Evolutionary conservation across 1,140 invertebrate species (phyloP).

Genomic region (Trissolcus basalis): DNA sequence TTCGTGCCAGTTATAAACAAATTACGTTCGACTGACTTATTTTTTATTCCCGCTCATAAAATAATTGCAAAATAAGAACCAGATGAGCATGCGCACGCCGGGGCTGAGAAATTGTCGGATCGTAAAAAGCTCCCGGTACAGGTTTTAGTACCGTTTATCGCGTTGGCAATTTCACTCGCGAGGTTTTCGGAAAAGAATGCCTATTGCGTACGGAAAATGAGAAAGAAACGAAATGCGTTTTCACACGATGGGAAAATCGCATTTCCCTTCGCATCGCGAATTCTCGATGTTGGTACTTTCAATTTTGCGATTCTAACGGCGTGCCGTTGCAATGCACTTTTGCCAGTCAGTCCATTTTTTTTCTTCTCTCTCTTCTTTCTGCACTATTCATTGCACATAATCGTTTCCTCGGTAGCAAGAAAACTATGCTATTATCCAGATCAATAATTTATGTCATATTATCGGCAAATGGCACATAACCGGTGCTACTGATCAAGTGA

Average conservation of each 20-base stretch:
- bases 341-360: background rate
- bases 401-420: background rate
- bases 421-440: background rate
- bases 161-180: constrained; percentile 49
- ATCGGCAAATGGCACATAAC: constrained; percentile 12
- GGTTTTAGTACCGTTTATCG: constrained; percentile 52
- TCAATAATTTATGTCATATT: constrained; percentile 21
- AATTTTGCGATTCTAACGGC: constrained; percentile 28
- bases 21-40: background rate
- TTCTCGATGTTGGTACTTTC: constrained; percentile 29
- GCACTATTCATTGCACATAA: constrained; percentile 2
- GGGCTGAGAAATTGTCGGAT: constrained; percentile 42
- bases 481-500: constrained; percentile 5
- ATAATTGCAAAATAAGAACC: constrained; percentile 44
- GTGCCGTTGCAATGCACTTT: constrained; percentile 1
- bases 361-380: too few relatives aligned
- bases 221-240: constrained; percentile 38
- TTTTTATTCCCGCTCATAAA: constrained; percentile 36
- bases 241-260: constrained; percentile 48
- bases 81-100: constrained; percentile 25
- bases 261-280: constrained; percentile 18
- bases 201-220: constrained; percentile 40
- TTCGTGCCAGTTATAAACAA: too few relatives aligned
- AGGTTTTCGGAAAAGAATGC: constrained; percentile 48
- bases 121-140: constrained; percentile 43